Percentiles rank a stretch among this genome's conserved stretches.
These are phyloP conservation scores for Lutraria rhynchaena DNA, from an alignment of 1,140 invertebrate species.

Conservation along the genomic window DNA sequence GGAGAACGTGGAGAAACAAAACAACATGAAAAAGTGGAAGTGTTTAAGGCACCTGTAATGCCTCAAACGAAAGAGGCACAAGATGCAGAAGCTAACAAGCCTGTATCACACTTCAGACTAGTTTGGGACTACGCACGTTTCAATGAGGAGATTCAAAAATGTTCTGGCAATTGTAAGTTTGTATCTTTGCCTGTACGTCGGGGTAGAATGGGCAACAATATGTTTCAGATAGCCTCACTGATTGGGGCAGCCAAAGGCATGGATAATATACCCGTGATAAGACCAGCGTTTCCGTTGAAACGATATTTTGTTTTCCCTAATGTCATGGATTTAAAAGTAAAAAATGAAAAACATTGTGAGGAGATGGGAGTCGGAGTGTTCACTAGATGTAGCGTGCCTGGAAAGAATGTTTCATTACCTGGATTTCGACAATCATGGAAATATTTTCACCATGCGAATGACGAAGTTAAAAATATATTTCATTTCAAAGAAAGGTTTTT, in stretches of 20 bases:
- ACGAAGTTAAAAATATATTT: constrained; percentile 50
- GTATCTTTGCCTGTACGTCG: background rate
- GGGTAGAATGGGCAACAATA: background rate
- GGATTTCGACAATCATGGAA: constrained; percentile 66
- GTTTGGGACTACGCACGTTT: too few species aligned
- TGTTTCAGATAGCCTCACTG: background rate
- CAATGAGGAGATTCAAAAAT: too few species aligned
- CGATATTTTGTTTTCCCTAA: constrained; percentile 5
- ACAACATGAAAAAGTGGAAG: too few species aligned
- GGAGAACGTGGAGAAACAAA: too few species aligned
- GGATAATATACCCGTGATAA: background rate
- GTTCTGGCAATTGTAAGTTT: too few species aligned
- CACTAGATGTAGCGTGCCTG: background rate
- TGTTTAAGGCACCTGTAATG: too few species aligned
- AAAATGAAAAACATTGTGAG: background rate
- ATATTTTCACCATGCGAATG: constrained; percentile 58
- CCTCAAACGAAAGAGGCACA: too few species aligned
- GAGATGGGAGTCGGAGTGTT: background rate
- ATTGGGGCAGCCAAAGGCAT: background rate
- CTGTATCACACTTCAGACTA: too few species aligned
- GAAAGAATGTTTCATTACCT: background rate
- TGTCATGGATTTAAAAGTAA: background rate
- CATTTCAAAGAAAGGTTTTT: constrained; percentile 32
- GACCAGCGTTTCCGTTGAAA: background rate
- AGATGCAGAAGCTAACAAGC: too few species aligned